Evolutionary conservation across 2,113 vertebrate species (phyloP), one percentile per base, ranked within the genome.

Genomic region (Neolamprologus caudopunctatus): DNA sequence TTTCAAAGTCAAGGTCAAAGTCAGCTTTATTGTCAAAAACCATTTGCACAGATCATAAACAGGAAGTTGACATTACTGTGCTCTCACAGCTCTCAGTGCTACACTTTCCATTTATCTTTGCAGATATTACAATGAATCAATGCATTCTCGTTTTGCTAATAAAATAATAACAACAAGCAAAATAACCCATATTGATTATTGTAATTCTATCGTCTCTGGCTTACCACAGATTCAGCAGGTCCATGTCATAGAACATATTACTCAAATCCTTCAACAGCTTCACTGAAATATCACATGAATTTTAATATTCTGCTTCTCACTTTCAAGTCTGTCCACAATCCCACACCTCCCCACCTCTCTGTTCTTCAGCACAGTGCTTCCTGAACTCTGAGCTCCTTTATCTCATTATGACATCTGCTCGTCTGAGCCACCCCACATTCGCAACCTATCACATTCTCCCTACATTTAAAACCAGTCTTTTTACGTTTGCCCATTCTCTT

Each of bases 381-480:
- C 58, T n/a, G 9, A 0, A 12, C 58, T 63, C 58, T n/a, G 17
- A 35, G 31, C 17, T 35, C 58, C 17, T 35, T 63, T 63, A n/a
- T 35, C 58, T 63, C 58, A 63, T 35, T 63, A 11, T 35, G 58
- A 11, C 9, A 63, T 35, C 17, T 63, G 58, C 31, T 63, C 6
- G 0, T 0, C 58, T 63, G 28, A 63, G 9, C 31, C 58, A 63
- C 58, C 17, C 58, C 58, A 35, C 1, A 12, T n/a, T 63, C 1
- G 0, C 31, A 3, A 7, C 58, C 31, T 63, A 63, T 63, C 58
- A 63, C 58, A 7, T 63, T 63, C 58, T 63, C 17, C 58, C 58
- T 35, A 63, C 0, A 10, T 63, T 63, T 63, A 35, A 63, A 63
- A 35, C 31, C 16, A 63, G 0, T 63, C 58, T 33, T 63, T 28